phyloP scores from a whole-genome alignment of 2,113 vertebrate species.

The Crocuta crocuta region DNA sequence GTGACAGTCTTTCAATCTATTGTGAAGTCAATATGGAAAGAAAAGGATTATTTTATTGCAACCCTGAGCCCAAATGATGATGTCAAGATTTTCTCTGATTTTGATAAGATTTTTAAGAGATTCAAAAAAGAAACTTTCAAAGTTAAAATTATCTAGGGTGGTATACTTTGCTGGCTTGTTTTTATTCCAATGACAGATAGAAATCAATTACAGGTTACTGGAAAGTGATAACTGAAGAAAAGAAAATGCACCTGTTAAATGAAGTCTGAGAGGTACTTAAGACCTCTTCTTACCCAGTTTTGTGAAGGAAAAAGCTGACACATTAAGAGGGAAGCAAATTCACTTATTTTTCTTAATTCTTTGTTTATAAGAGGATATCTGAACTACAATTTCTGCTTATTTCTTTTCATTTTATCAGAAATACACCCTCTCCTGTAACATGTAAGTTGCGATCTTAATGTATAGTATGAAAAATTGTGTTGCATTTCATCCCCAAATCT shows the following conservation, averaged over 20 bases:
- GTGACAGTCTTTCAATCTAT: not conserved
- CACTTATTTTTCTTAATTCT: not conserved
- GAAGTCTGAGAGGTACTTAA: not conserved
- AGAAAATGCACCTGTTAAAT: not conserved
- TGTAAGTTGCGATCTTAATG: not conserved
- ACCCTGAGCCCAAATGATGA: not conserved
- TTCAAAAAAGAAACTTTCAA: not conserved
- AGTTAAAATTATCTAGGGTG: not conserved
- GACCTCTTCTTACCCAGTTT: not conserved
- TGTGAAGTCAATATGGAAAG: not conserved
- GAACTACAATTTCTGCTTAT: not conserved
- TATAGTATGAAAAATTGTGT: not conserved
- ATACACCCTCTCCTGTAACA: not conserved
- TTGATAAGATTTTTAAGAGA: not conserved
- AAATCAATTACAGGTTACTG: not conserved
- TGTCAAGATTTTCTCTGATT: not conserved
- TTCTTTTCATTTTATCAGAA: not conserved
- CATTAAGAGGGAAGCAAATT: not conserved
- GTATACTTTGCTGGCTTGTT: not conserved
- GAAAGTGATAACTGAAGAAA: not conserved
- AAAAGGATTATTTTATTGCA: not conserved
- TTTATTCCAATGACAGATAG: not conserved
- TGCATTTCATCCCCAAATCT: not conserved
- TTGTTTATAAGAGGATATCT: not conserved
- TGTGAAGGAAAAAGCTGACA: not conserved